Percentiles rank a stretch among this genome's conserved stretches.
Conservation (phyloP, 2,888 invertebrate genomes). For the Thecocarcelia acutangulata region DNA sequence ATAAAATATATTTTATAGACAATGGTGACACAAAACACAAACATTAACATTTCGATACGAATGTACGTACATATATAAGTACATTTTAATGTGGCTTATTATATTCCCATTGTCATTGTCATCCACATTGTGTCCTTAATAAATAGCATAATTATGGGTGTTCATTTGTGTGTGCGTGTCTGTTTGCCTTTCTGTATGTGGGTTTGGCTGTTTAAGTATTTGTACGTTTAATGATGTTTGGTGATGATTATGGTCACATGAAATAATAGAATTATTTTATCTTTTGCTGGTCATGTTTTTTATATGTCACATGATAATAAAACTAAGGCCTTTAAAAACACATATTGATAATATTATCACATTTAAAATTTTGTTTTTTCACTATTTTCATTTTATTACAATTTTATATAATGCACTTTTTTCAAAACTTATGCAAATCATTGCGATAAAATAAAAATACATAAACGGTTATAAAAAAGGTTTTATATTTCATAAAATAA, state of each 20-base stretch:
- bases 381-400: constrained; percentile 17
- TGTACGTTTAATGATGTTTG: constrained; percentile 56
- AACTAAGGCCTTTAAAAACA: constrained; percentile 42
- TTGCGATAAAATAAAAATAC: background rate
- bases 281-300: constrained; percentile 65
- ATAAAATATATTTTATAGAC: constrained; percentile 27
- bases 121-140: constrained; percentile 41
- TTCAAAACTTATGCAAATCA: constrained; percentile 40
- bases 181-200: background rate
- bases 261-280: constrained; percentile 68
- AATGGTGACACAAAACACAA: background rate
- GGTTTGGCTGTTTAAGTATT: constrained; percentile 3
- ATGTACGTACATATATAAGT: too few species aligned
- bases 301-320: constrained; percentile 56
- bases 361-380: constrained; percentile 26
- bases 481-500: too few species aligned
- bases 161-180: background rate
- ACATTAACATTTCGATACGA: background rate
- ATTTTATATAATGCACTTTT: constrained; percentile 21
- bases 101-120: constrained; percentile 49
- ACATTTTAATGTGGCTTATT: constrained; percentile 46
- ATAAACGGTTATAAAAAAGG: background rate
- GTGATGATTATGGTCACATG: constrained; percentile 62
- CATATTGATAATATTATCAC: constrained; percentile 47
- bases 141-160: constrained; percentile 35